Evolutionary conservation across 2,797 vertebrate species (phyloP).

Genomic region (Oceanodroma leucorhoa): DNA sequence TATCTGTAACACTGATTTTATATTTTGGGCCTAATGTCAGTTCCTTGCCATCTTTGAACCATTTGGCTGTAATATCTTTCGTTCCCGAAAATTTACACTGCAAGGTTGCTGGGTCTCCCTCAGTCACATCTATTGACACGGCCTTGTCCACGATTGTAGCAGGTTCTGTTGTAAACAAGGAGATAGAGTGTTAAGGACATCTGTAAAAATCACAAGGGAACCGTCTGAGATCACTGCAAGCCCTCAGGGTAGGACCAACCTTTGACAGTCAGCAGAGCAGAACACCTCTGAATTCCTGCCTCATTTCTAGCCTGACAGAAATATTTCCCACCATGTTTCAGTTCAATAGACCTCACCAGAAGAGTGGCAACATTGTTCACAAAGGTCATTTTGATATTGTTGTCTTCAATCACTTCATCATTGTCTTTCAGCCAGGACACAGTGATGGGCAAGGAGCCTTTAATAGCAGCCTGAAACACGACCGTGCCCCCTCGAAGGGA

Average conservation of each 20-base stretch:
- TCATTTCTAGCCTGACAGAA: constrained; percentile 96
- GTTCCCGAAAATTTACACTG: constrained; percentile 94
- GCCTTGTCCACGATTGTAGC: constrained; percentile 91
- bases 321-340: constrained; percentile 90
- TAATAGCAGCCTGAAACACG: constrained; percentile 87
- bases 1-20: constrained; percentile 90
- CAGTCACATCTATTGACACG: constrained; percentile 93
- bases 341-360: constrained; percentile 84
- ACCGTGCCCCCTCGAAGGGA: constrained; percentile 85
- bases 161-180: constrained; percentile 85
- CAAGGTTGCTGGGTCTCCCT: constrained; percentile 93
- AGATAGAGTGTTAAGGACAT: neutral
- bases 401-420: constrained; percentile 90
- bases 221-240: neutral
- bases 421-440: constrained; percentile 95
- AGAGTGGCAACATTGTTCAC: constrained; percentile 86
- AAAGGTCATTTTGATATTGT: constrained; percentile 87
- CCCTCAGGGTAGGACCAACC: constrained; percentile 80
- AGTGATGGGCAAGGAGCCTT: constrained; percentile 90
- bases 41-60: constrained; percentile 89
- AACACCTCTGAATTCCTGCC: constrained; percentile 93
- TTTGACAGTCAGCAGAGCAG: constrained; percentile 90
- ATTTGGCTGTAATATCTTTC: constrained; percentile 87
- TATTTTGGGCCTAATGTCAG: constrained; percentile 85
- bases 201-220: neutral